Evolutionary conservation across 2,113 vertebrate genomes (phyloP), one percentile per base, ranked within the genome.

Genomic region (Xyliphius kryptos): DNA sequence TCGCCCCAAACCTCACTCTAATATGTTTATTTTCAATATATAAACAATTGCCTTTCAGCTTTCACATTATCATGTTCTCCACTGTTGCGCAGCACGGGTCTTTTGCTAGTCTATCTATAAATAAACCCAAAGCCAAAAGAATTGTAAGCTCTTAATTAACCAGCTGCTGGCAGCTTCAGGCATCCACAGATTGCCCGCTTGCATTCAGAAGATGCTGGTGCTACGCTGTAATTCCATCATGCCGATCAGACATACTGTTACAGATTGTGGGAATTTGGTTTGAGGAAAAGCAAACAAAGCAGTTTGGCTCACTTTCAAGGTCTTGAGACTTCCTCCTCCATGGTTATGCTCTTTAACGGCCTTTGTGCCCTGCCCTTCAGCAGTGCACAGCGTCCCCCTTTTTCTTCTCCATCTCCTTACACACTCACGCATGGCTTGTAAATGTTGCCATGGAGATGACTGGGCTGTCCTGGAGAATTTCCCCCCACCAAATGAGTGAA

Each of bases 361-460:
- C 38, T 38, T 59, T 56, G 48, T 74, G 69, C 38, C 53, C 58
- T 70, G 58, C 57, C 57, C 62, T 68, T 59, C 68, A 59, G 44
- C 32, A 64, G 38, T 60, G 50, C 69, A 71, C 50, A 63, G 53
- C 6, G 16, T 71, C 64, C 71, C 55, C 8, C 50, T 57, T 56
- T 22, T 56, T 73, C 70, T 71, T 68, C 61, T 66, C 43, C 36
- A 49, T 63, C 62, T 63, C 69, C 82, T 76, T 75, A 81, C 72
- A 73, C 71, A 69, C 67, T 75, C 79, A 71, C 69, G 77, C 75
- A 69, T 56, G 57, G 66, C 61, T 75, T 74, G 75, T 67, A 73
- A 57, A 71, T 26, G 83, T 87, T 82, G 77, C 73, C 81, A 86
- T 85, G 83, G 86, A 73, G 76, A 85, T 81, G 72, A 70, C 54